Conservation (phyloP, 2,113 vertebrate genomes). For the Lynx canadensis region DNA sequence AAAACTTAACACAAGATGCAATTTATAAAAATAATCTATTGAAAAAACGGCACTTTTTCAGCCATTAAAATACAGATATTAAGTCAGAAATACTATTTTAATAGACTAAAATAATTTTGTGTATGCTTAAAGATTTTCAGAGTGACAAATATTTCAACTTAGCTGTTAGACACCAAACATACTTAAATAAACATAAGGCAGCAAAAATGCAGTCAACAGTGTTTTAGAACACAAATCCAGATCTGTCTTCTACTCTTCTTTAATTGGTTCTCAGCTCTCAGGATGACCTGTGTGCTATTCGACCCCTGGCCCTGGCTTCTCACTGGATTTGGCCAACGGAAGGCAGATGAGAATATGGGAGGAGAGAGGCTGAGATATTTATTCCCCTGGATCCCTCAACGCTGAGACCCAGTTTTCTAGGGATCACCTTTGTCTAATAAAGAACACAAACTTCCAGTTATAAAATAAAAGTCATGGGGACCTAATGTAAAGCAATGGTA, state of each 20-base stretch:
- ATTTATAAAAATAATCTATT: slow-evolving; percentile 18
- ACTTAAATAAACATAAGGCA: neutral
- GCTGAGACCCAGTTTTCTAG: neutral
- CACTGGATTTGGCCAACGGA: neutral
- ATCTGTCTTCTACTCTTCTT: neutral
- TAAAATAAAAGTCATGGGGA: neutral
- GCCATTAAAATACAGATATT: neutral
- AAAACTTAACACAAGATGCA: slow-evolving; percentile 30
- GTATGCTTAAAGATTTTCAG: neutral
- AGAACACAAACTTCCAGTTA: neutral
- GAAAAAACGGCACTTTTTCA: neutral
- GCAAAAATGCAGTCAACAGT: neutral
- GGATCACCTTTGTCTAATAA: neutral
- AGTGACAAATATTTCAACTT: neutral
- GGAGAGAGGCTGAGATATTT: neutral
- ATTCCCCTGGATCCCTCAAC: neutral
- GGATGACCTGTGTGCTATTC: neutral
- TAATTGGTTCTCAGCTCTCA: neutral
- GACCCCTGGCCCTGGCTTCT: neutral
- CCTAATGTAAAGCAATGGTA: neutral
- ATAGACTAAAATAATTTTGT: neutral
- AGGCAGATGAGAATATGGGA: neutral
- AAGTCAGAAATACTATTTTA: neutral
- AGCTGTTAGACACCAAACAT: neutral
- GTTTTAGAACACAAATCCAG: neutral